These are phyloP conservation scores for Actenoides hombroni DNA, from an alignment of 2,113 vertebrate species.

Conservation along the genomic window DNA sequence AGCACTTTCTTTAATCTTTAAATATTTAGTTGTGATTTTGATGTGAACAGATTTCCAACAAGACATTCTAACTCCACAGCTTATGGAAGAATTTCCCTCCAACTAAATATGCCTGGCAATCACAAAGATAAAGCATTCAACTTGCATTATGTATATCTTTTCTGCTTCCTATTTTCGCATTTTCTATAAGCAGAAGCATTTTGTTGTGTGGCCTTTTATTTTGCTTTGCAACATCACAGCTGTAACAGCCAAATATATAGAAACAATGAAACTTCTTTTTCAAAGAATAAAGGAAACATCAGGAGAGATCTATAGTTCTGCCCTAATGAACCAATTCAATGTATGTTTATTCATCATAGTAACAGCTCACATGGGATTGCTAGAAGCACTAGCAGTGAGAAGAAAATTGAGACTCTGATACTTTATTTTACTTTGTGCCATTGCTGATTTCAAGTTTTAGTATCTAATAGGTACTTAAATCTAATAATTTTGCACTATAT, in stretches of 20 bases:
- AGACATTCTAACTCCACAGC: background rate
- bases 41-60: background rate
- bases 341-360: constrained; percentile 42
- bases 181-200: constrained; percentile 27
- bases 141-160: background rate
- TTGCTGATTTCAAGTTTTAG: background rate
- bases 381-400: background rate
- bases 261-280: constrained; percentile 33
- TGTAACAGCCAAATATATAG: constrained; percentile 45
- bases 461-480: constrained; percentile 20
- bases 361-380: background rate
- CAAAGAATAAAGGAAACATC: constrained; percentile 49
- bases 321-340: constrained; percentile 40
- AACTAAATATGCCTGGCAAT: constrained; percentile 3
- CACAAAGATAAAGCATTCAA: constrained; percentile 11
- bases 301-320: constrained; percentile 44
- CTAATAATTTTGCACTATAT: background rate
- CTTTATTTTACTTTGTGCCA: background rate
- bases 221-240: constrained; percentile 44
- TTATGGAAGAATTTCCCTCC: background rate
- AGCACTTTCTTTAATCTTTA: background rate
- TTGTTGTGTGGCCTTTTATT: constrained; percentile 9
- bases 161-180: constrained; percentile 25
- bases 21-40: constrained; percentile 31
- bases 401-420: constrained; percentile 6